A percentile compares a stretch with the other conserved stretches of the same genome.
These are phyloP conservation scores for Elephas maximus DNA, from an alignment of 2,113 vertebrate genomes.

Conservation along the genomic window DNA sequence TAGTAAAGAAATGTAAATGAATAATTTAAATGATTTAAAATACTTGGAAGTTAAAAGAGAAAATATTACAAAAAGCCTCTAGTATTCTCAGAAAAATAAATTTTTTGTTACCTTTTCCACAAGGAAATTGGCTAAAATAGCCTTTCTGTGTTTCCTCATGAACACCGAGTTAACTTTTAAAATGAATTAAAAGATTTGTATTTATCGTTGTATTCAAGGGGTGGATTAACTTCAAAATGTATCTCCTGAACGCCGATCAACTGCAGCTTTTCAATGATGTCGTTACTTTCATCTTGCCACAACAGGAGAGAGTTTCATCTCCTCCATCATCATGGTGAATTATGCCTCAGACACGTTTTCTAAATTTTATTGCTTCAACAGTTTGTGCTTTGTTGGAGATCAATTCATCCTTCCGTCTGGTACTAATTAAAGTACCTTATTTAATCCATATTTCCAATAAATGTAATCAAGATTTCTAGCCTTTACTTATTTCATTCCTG, in stretches of 20 bases:
- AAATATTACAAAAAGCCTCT: background rate
- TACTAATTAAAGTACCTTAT: slow-evolving; percentile 76
- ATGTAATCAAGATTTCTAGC: slow-evolving; percentile 58
- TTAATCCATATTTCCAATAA: slow-evolving; percentile 76
- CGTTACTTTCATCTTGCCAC: background rate
- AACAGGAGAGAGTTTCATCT: slow-evolving; percentile 50
- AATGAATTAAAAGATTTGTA: slow-evolving; percentile 34
- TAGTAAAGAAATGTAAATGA: background rate
- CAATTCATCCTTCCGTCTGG: slow-evolving; percentile 72
- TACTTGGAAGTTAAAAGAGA: background rate
- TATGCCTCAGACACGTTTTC: slow-evolving; percentile 69
- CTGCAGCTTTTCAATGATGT: background rate
- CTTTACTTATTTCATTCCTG: slow-evolving; percentile 62
- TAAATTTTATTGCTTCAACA: slow-evolving; percentile 73
- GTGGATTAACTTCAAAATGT: background rate
- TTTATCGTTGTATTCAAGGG: background rate
- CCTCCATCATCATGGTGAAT: slow-evolving; percentile 55
- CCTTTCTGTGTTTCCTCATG: background rate
- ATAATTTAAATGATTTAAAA: slow-evolving; percentile 35
- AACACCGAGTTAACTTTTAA: slow-evolving; percentile 39
- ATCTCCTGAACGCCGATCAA: background rate
- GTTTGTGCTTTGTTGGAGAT: slow-evolving; percentile 78
- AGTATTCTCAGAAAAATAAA: background rate
- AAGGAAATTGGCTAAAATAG: slow-evolving; percentile 30
- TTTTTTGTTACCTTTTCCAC: slow-evolving; percentile 19